Evolutionary conservation across 2,888 invertebrate species (phyloP).

Genomic region (Drosophila affinis): DNA sequence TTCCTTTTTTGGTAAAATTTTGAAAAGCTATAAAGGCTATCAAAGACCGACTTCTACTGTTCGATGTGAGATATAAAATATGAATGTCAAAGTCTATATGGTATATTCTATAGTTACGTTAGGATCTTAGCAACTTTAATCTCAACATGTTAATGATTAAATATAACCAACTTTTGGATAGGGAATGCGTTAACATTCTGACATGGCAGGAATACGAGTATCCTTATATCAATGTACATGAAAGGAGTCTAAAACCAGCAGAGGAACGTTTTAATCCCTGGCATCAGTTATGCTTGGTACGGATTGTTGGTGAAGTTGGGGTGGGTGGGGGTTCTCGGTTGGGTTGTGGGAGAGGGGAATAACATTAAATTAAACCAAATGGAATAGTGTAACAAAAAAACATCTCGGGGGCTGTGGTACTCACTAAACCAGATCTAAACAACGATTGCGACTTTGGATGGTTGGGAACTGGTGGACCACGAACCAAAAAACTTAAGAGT

Average conservation of each 20-base stretch:
- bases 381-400: slow-evolving; percentile 43
- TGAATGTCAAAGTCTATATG: neutral
- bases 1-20: neutral
- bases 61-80: too few relatives aligned
- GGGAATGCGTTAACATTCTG: slow-evolving; percentile 1
- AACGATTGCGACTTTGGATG: slow-evolving; percentile 46
- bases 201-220: neutral
- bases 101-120: neutral
- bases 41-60: neutral
- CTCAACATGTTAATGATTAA: slow-evolving; percentile 2
- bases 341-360: neutral
- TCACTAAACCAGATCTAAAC: slow-evolving; percentile 67
- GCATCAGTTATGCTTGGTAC: slow-evolving; percentile 19
- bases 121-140: neutral
- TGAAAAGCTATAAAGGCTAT: too few relatives aligned
- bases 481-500: slow-evolving; percentile 43
- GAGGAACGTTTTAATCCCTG: slow-evolving; percentile 6
- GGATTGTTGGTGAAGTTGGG: neutral
- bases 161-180: slow-evolving; percentile 1
- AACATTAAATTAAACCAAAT: slow-evolving; percentile 22
- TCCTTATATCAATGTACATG: neutral
- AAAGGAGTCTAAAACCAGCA: slow-evolving; percentile 3
- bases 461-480: slow-evolving; percentile 46
- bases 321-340: neutral
- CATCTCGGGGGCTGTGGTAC: slow-evolving; percentile 53